phyloP scores from a whole-genome alignment of 2,797 vertebrate genomes.

The Euthynnus affinis region DNA sequence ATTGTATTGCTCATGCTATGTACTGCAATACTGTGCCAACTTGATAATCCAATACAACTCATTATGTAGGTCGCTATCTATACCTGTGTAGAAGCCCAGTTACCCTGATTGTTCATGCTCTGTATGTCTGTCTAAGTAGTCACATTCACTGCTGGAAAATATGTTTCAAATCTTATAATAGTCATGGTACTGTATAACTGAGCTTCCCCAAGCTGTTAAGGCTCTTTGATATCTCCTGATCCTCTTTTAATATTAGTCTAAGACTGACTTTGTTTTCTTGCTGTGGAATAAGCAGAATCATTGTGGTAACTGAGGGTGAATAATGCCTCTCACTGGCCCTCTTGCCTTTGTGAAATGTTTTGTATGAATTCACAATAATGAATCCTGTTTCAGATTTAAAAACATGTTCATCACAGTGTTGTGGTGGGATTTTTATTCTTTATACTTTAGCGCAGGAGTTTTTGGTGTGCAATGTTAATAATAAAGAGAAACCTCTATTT shows the following conservation, averaged over 20 bases:
- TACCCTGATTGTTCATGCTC: slow-evolving; percentile 14
- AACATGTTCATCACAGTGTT: neutral
- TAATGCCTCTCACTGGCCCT: neutral
- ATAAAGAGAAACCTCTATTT: no score
- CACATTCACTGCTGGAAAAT: slow-evolving; percentile 20
- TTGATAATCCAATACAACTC: slow-evolving; percentile 38
- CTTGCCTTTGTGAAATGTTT: slow-evolving; percentile 3
- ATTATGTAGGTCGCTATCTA: slow-evolving; percentile 14
- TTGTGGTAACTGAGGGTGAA: slow-evolving; percentile 9
- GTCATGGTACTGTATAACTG: slow-evolving; percentile 12
- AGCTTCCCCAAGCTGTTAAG: slow-evolving; percentile 41
- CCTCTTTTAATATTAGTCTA: slow-evolving; percentile 52
- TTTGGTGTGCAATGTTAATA: no score
- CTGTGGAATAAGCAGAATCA: slow-evolving; percentile 8
- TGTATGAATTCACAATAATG: neutral
- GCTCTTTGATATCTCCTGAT: slow-evolving; percentile 47
- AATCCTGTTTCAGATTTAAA: neutral
- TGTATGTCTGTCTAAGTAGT: neutral
- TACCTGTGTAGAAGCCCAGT: slow-evolving; percentile 4
- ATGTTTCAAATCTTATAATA: slow-evolving; percentile 25
- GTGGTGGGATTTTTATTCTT: neutral
- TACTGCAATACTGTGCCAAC: slow-evolving; percentile 36
- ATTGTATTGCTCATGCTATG: slow-evolving; percentile 38
- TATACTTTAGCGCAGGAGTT: no score
- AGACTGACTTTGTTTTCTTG: slow-evolving; percentile 42